These are phyloP conservation scores for Zaprionus tsacasi DNA, from an alignment of 1,140 invertebrate species.

Conservation along the genomic window DNA sequence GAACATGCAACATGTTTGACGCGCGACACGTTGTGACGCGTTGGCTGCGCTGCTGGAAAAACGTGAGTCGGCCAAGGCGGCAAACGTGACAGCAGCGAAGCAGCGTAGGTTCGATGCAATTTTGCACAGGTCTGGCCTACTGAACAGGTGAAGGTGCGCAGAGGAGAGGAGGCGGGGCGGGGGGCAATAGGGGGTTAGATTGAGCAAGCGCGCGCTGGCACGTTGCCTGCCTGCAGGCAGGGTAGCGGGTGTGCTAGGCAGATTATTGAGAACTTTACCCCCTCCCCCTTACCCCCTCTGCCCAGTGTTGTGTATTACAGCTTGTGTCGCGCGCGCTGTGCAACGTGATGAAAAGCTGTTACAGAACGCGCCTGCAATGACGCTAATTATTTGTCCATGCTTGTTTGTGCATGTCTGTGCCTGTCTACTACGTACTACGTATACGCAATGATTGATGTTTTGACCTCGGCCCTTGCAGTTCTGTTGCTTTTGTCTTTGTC, in stretches of 20 bases:
- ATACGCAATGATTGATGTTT: background rate
- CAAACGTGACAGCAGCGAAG: slow-evolving; percentile 64
- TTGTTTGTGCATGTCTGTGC: background rate
- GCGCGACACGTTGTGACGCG: slow-evolving; percentile 36
- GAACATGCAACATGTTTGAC: slow-evolving; percentile 58
- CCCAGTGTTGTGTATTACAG: background rate
- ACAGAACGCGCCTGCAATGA: background rate
- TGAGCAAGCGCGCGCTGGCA: slow-evolving; percentile 34
- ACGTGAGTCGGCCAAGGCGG: slow-evolving; percentile 58
- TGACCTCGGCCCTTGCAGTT: slow-evolving; percentile 34
- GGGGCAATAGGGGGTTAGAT: slow-evolving; percentile 21
- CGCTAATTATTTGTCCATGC: background rate
- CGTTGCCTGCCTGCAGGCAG: slow-evolving; percentile 20
- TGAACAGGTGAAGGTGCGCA: slow-evolving; percentile 48
- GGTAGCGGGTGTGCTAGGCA: background rate
- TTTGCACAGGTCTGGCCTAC: slow-evolving; percentile 59
- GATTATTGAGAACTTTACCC: background rate
- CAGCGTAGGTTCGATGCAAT: slow-evolving; percentile 66
- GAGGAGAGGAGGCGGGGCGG: background rate
- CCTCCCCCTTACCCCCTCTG: background rate
- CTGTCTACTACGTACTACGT: background rate
- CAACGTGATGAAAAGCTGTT: slow-evolving; percentile 18
- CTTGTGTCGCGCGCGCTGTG: slow-evolving; percentile 53
- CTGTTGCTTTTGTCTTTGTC: background rate
- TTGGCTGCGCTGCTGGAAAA: slow-evolving; percentile 60